Evolutionary conservation across 2,113 vertebrate genomes (phyloP).

Genomic region (Bungarus multicinctus): DNA sequence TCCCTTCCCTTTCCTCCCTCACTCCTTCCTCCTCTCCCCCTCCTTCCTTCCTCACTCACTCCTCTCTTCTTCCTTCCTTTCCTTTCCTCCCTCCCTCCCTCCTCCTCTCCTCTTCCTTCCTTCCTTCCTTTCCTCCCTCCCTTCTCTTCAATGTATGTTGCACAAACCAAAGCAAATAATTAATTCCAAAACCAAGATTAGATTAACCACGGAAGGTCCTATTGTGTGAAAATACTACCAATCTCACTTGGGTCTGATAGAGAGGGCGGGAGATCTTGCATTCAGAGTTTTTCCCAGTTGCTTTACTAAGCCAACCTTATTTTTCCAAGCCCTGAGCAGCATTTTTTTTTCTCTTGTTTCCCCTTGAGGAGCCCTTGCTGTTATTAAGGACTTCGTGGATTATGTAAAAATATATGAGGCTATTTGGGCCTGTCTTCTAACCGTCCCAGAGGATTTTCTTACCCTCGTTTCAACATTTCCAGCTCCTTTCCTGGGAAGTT

Average conservation of each 20-base stretch:
- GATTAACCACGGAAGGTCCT: background rate
- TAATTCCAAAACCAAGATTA: background rate
- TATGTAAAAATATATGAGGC: background rate
- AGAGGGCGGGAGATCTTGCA: background rate
- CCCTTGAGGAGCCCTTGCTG: background rate
- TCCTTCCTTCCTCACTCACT: too few relatives aligned
- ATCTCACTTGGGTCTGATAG: background rate
- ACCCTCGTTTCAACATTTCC: background rate
- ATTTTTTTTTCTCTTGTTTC: background rate
- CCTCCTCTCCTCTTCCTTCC: too few relatives aligned
- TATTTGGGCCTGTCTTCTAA: background rate
- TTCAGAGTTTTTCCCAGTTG: background rate
- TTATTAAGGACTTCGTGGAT: background rate
- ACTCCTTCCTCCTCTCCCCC: too few relatives aligned
- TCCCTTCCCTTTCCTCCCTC: too few relatives aligned
- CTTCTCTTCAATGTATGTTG: background rate
- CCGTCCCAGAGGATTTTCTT: background rate
- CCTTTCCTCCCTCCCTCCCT: background rate
- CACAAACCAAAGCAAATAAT: background rate
- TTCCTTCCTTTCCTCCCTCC: too few relatives aligned
- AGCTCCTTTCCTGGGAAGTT: background rate
- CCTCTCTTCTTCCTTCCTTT: too few relatives aligned
- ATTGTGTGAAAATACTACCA: background rate
- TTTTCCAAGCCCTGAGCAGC: background rate
- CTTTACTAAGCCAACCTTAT: background rate